phyloP scores from a whole-genome alignment of 2,797 vertebrate species.

The Mareca penelope region DNA sequence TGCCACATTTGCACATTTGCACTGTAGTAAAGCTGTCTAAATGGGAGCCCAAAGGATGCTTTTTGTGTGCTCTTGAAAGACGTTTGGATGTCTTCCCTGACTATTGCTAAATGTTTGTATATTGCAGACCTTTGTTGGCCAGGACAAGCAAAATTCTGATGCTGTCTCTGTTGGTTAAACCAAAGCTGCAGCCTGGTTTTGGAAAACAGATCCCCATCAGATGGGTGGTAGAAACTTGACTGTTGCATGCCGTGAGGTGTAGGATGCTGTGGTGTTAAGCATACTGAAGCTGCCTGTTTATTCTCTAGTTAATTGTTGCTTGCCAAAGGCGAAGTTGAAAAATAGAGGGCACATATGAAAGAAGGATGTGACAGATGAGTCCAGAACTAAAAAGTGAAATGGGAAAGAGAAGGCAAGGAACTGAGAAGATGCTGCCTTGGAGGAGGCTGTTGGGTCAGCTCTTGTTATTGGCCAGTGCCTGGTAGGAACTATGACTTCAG shows the following conservation, averaged over 20 bases:
- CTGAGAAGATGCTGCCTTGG: background rate
- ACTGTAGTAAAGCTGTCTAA: background rate
- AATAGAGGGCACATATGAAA: accelerated
- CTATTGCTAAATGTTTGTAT: background rate
- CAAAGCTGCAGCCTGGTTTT: background rate
- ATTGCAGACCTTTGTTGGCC: background rate
- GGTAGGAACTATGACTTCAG: background rate
- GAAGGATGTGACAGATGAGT: background rate
- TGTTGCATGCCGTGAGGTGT: background rate
- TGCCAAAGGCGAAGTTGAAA: background rate
- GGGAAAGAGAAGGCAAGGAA: background rate
- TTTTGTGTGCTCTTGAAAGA: background rate
- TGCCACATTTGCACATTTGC: background rate
- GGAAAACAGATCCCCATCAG: background rate
- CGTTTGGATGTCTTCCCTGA: background rate
- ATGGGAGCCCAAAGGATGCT: background rate
- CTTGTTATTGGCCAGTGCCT: background rate
- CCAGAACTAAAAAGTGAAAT: background rate
- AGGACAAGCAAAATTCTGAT: background rate
- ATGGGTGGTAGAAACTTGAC: background rate
- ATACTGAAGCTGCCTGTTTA: background rate
- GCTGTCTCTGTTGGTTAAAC: background rate
- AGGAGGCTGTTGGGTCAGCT: background rate
- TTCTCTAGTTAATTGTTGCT: background rate
- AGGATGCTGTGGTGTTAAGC: background rate